Evolutionary conservation across 2,888 invertebrate species (phyloP), one percentile per base, ranked within the genome.

Genomic region (Trypoxylon attenuatum): DNA sequence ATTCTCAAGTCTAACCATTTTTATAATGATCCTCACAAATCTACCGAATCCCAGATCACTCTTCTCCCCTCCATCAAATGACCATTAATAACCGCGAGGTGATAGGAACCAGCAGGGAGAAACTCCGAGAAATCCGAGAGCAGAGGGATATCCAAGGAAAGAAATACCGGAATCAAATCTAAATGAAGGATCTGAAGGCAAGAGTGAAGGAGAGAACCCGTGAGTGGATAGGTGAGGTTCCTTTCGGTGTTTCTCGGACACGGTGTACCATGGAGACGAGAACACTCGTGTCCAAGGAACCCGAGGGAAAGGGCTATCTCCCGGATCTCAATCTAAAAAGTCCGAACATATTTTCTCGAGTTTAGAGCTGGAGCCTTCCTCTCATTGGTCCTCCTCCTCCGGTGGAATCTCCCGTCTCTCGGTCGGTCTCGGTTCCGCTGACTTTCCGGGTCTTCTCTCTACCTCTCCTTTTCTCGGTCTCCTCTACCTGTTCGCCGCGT

Each of bases 271-370:
- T 27, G 13, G 47, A 39, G 46, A 16, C 21, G 49, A 53, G 46
- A 43, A 33, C 59, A 57, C 53, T 42, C 5, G 19, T 18, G 5
- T 13, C 18, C 42, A 4, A 10, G 38, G 38, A 43, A 42, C 15
- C n/a, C 43, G 42, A 56, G 33, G 66, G 56, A 59, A 53, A 71
- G 59, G 66, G 49, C 64, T 75, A 77, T 76, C 77, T 63, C 60
- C 52, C 71, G 75, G 67, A 77, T 77, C 75, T 77, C 67, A 69
- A 78, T 69, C 69, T 73, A 71, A 75, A 78, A 73, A 72, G 66
- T 68, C 69, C 64, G 71, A 73, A 79, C 76, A 82, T 80, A 80
- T 82, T 83, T 81, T 71, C 77, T 82, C 74, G 71, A 82, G 79
- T 81, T 81, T 81, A 81, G 81, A 79, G 77, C 55, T 70, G 51